Evolutionary conservation across 2,797 vertebrate species (phyloP).

Genomic region (Ctenopoma kingsleyae): DNA sequence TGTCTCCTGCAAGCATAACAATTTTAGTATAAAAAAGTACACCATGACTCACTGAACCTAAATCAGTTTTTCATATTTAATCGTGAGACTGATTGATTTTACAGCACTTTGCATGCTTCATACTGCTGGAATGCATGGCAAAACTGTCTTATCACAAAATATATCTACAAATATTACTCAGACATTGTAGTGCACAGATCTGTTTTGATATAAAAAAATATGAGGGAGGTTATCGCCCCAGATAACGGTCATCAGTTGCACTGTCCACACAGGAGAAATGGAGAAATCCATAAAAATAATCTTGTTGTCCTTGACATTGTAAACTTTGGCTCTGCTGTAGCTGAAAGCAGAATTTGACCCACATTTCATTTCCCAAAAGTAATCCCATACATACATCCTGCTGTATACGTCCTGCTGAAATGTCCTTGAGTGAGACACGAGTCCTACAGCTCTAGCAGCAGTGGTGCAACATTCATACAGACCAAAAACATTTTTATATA

Average conservation of each 20-base stretch:
- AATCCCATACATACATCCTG: conserved; percentile 14
- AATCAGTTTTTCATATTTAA: conserved; percentile 5
- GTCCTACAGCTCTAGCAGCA: conserved; percentile 29
- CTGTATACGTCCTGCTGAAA: conserved; percentile 23
- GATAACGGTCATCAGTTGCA: not conserved
- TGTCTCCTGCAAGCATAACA: conserved; percentile 1
- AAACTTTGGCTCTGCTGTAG: conserved; percentile 10
- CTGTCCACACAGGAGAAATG: not conserved
- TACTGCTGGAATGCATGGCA: not conserved
- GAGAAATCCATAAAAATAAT: conserved; percentile 8
- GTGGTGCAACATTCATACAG: conserved; percentile 1
- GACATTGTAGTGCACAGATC: not conserved
- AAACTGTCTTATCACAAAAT: not conserved
- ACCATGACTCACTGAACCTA: not conserved
- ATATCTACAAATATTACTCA: no score
- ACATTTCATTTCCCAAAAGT: conserved; percentile 46
- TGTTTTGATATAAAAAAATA: not conserved
- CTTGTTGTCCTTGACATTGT: conserved; percentile 50
- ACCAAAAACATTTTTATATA: no score
- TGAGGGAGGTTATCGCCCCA: not conserved
- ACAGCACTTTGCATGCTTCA: not conserved
- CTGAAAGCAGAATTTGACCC: conserved; percentile 45
- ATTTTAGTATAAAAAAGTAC: conserved; percentile 2
- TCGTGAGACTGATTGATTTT: not conserved
- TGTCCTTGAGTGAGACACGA: conserved; percentile 48